Evolutionary conservation across 2,888 invertebrate genomes (phyloP).

Genomic region (Hoplodrina ambigua): DNA sequence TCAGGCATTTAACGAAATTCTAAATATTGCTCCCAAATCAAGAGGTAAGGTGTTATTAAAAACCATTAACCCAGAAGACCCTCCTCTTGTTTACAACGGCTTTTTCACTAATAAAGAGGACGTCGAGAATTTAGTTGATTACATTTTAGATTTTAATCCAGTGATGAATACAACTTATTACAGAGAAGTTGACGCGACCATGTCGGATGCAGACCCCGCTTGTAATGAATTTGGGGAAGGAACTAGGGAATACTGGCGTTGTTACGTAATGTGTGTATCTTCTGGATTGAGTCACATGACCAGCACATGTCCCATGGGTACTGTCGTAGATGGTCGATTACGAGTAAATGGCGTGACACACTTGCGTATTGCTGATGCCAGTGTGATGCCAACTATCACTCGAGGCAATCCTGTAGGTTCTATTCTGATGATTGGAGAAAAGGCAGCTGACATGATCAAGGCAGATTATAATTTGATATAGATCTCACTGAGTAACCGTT

Average conservation of each 20-base stretch:
- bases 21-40: conserved; percentile 78
- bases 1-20: conserved; percentile 62
- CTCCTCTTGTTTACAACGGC: conserved; percentile 64
- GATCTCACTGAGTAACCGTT: not conserved
- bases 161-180: conserved; percentile 68
- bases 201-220: conserved; percentile 57
- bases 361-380: conserved; percentile 66
- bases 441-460: conserved; percentile 70
- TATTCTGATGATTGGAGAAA: conserved; percentile 70
- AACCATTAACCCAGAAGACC: conserved; percentile 62
- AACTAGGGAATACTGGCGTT: conserved; percentile 70
- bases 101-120: conserved; percentile 64
- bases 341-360: conserved; percentile 62
- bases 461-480: conserved; percentile 50
- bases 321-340: conserved; percentile 67
- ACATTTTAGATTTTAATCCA: conserved; percentile 59
- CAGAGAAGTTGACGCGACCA: conserved; percentile 57
- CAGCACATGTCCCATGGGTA: conserved; percentile 70
- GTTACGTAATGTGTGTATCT: conserved; percentile 64
- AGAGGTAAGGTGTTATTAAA: conserved; percentile 66
- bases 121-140: conserved; percentile 59
- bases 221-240: conserved; percentile 58
- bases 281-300: conserved; percentile 67
- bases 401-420: conserved; percentile 64
- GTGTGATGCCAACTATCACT: conserved; percentile 64